Conservation (phyloP, 2,797 vertebrate genomes). For the Gallinago nigripennis region DNA sequence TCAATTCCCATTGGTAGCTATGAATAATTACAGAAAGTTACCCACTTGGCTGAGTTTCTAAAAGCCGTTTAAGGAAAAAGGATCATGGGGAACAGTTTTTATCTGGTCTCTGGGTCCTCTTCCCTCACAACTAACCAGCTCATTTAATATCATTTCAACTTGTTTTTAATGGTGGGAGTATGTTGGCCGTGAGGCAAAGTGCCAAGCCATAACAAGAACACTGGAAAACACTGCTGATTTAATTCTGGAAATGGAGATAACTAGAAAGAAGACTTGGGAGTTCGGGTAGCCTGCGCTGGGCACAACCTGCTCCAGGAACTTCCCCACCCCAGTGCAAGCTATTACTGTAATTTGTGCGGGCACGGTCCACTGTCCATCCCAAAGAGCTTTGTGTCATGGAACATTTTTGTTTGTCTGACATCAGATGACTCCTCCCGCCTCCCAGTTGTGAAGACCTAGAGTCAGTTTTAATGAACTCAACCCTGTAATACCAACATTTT, state of each 20-base stretch:
- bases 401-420: slow-evolving; percentile 10
- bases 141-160: neutral
- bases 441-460: neutral
- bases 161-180: neutral
- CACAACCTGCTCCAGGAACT: neutral
- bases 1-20: neutral
- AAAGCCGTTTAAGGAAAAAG: neutral
- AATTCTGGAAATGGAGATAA: neutral
- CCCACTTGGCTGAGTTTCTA: neutral
- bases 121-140: neutral
- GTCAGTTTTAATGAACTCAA: neutral
- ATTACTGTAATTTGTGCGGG: neutral
- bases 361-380: neutral
- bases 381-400: slow-evolving; percentile 17
- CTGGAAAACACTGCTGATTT: neutral
- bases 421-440: slow-evolving; percentile 7
- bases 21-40: neutral
- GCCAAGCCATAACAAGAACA: neutral
- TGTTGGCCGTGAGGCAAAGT: neutral
- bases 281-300: neutral
- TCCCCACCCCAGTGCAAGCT: neutral
- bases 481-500: neutral
- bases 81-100: neutral
- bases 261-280: neutral
- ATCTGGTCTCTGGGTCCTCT: neutral